Percentiles rank a stretch among this genome's conserved stretches.
phyloP scores from a whole-genome alignment of 35 echinoderm and acorn worm species.

The Eucidaris tribuloides region DNA sequence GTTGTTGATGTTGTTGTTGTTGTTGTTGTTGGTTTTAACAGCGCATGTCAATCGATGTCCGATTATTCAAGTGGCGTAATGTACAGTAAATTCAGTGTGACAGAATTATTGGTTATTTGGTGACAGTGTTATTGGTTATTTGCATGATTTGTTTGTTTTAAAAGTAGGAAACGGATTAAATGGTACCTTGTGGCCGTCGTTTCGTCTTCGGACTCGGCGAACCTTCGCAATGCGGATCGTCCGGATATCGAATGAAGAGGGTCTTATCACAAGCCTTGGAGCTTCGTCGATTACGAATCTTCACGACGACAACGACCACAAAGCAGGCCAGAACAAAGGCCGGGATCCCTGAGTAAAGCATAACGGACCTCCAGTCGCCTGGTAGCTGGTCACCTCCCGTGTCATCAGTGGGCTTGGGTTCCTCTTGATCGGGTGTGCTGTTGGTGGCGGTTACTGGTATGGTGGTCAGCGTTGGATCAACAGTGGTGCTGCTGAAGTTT shows the following conservation, averaged over 20 bases:
- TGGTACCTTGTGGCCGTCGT: background rate
- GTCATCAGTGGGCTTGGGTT: no score
- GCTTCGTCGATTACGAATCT: background rate
- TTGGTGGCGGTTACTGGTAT: no score
- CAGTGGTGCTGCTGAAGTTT: no score
- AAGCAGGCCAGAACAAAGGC: background rate
- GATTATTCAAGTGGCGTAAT: background rate
- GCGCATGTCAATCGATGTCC: background rate
- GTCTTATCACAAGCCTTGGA: constrained; percentile 3
- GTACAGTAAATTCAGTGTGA: background rate
- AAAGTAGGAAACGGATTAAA: background rate
- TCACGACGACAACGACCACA: background rate
- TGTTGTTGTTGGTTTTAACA: background rate
- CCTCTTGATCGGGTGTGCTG: no score
- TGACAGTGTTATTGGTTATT: background rate
- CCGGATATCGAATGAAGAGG: constrained; percentile 1
- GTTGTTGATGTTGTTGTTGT: no score
- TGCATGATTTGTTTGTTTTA: background rate
- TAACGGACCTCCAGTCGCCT: background rate
- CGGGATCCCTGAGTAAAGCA: background rate
- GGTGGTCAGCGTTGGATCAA: no score
- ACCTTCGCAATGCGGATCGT: background rate
- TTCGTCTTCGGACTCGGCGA: background rate
- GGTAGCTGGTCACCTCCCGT: background rate
- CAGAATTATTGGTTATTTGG: background rate